A percentile compares a stretch with the other conserved stretches of the same genome.
These are phyloP conservation scores for Microcaecilia unicolor DNA, from an alignment of 2,797 vertebrate species.

Conservation along the genomic window DNA sequence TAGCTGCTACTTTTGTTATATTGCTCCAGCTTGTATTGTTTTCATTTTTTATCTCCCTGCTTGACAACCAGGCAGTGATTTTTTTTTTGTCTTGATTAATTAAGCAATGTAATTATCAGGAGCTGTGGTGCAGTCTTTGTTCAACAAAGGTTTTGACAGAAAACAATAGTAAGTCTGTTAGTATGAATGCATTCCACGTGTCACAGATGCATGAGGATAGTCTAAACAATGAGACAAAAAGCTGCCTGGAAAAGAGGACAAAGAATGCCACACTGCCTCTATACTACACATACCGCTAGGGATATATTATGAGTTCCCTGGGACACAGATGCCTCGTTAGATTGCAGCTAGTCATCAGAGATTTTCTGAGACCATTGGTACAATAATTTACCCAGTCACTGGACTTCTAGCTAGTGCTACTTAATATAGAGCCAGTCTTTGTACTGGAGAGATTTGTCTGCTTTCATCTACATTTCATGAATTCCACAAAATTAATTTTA, in stretches of 20 bases:
- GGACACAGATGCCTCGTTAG: constrained; percentile 75
- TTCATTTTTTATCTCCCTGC: constrained; percentile 66
- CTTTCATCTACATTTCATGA: constrained; percentile 41
- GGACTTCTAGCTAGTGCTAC: constrained; percentile 57
- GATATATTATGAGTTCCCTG: constrained; percentile 68
- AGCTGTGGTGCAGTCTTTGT: constrained; percentile 73
- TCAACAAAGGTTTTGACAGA: constrained; percentile 58
- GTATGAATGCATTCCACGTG: constrained; percentile 80
- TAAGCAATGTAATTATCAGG: constrained; percentile 91
- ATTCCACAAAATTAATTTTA: constrained; percentile 27
- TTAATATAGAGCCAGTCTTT: constrained; percentile 42
- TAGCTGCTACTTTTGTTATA: constrained; percentile 70
- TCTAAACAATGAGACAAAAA: constrained; percentile 77
- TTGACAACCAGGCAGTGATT: constrained; percentile 67
- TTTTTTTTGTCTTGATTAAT: constrained; percentile 84
- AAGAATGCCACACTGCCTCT: constrained; percentile 62
- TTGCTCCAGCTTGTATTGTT: constrained; percentile 59
- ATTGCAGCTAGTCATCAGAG: constrained; percentile 65
- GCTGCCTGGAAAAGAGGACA: constrained; percentile 72
- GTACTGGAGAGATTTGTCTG: constrained; percentile 48
- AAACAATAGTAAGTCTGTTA: constrained; percentile 86
- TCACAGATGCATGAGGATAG: constrained; percentile 89
- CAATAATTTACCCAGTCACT: constrained; percentile 67
- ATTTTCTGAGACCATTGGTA: constrained; percentile 71
- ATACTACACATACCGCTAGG: constrained; percentile 65